phyloP scores from a whole-genome alignment of 2,797 vertebrate species.

The Coregonus ussuriensis region DNA sequence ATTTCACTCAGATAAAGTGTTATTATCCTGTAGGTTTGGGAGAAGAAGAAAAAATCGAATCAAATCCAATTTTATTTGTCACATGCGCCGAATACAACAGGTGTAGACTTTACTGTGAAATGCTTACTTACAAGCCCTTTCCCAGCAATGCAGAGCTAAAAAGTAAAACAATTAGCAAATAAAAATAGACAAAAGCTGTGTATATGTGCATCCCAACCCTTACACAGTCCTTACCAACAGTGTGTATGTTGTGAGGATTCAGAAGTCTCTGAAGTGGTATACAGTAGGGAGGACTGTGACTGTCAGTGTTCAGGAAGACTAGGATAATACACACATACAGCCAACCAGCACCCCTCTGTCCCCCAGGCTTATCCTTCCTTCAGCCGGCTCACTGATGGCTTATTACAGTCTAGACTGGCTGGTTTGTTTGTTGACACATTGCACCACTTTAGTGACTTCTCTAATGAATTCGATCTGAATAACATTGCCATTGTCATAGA shows the following conservation, averaged over 20 bases:
- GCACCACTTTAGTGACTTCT: not conserved
- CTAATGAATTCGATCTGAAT: not conserved
- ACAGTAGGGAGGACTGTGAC: not conserved
- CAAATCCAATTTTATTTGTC: too few species aligned
- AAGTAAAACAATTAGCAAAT: too few species aligned
- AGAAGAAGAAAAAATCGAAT: not conserved
- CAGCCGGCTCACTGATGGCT: conserved; percentile 42
- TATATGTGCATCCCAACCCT: not conserved
- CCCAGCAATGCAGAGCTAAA: too few species aligned
- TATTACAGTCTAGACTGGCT: conserved; percentile 58
- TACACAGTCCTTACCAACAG: not conserved
- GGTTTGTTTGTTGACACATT: not conserved
- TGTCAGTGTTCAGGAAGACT: conserved; percentile 11
- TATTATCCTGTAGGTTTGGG: not conserved
- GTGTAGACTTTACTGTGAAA: too few species aligned
- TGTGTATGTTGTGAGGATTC: not conserved
- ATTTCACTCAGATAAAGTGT: not conserved
- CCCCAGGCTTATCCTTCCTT: conserved; percentile 56
- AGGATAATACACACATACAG: conserved; percentile 61
- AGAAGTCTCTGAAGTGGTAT: not conserved
- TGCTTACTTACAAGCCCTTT: too few species aligned
- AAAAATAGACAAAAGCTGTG: not conserved
- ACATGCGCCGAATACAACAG: too few species aligned
- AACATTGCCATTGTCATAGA: conserved; percentile 6
- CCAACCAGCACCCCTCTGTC: conserved; percentile 27